phyloP scores from a whole-genome alignment of 2,888 invertebrate genomes.

The Pantelozetes paolii region DNA sequence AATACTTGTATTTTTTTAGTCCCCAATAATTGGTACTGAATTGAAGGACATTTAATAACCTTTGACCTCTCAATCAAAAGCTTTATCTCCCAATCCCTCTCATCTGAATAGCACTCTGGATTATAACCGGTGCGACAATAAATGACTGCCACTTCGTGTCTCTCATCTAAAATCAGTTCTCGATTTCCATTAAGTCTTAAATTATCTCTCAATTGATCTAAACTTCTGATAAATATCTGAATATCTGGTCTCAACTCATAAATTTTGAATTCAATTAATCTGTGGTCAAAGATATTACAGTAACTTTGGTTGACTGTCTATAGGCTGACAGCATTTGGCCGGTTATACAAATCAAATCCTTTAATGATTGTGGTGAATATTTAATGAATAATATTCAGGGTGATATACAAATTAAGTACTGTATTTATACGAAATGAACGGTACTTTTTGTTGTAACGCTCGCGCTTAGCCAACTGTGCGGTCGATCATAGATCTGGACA shows the following conservation, averaged over 20 bases:
- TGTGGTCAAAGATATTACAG: conserved; percentile 95
- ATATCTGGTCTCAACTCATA: conserved; percentile 67
- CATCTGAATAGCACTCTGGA: conserved; percentile 73
- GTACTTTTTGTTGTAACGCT: no score
- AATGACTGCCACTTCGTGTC: conserved; percentile 71
- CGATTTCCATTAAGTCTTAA: conserved; percentile 39
- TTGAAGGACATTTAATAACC: conserved; percentile 84
- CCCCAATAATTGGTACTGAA: conserved; percentile 63
- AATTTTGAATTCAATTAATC: conserved; percentile 85
- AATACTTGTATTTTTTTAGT: conserved; percentile 66
- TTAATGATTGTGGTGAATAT: conserved; percentile 75
- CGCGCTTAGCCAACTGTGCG: no score
- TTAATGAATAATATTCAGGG: no score
- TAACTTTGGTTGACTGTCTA: no score
- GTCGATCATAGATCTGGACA: no score
- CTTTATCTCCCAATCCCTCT: conserved; percentile 79
- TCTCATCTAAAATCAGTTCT: conserved; percentile 29
- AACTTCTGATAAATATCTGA: conserved; percentile 68
- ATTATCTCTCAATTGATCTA: conserved; percentile 53
- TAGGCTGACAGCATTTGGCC: conserved; percentile 69
- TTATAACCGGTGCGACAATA: conserved; percentile 90
- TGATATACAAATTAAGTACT: no score
- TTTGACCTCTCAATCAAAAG: conserved; percentile 76
- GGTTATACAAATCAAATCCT: conserved; percentile 78
- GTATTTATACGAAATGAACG: no score